A percentile compares a stretch with the other conserved stretches of the same genome.
Evolutionary conservation across 2,113 vertebrate genomes (phyloP).

Genomic region (Lagenorhynchus albirostris): DNA sequence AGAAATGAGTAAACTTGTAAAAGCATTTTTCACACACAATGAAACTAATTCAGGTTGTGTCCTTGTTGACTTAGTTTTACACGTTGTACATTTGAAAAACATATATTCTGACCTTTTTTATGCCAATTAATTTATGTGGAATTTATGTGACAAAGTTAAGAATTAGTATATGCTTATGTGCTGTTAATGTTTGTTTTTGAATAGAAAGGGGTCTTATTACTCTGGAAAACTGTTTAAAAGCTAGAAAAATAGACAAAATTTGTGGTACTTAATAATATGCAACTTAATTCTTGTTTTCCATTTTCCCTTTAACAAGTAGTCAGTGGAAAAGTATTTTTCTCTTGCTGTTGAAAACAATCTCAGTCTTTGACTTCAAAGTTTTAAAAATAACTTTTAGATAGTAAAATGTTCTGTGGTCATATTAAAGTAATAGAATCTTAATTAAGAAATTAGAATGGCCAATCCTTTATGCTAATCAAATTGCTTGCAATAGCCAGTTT

Average conservation of each 20-base stretch:
- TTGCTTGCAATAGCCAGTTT: background rate
- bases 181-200: background rate
- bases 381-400: background rate
- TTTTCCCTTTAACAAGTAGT: background rate
- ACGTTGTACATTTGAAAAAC: background rate
- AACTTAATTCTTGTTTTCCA: background rate
- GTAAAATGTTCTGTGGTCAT: background rate
- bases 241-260: background rate
- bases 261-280: background rate
- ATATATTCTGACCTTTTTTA: background rate
- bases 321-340: background rate
- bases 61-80: background rate
- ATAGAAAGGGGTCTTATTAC: background rate
- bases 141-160: background rate
- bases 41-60: background rate
- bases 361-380: background rate
- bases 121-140: background rate
- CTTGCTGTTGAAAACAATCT: background rate
- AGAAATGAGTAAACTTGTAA: background rate
- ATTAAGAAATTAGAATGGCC: background rate
- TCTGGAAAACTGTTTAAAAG: background rate
- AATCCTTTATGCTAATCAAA: background rate
- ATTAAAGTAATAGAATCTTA: background rate
- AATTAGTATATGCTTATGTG: background rate
- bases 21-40: background rate